phyloP scores from a whole-genome alignment of 2,797 vertebrate genomes.

The Sus cebifrons region DNA sequence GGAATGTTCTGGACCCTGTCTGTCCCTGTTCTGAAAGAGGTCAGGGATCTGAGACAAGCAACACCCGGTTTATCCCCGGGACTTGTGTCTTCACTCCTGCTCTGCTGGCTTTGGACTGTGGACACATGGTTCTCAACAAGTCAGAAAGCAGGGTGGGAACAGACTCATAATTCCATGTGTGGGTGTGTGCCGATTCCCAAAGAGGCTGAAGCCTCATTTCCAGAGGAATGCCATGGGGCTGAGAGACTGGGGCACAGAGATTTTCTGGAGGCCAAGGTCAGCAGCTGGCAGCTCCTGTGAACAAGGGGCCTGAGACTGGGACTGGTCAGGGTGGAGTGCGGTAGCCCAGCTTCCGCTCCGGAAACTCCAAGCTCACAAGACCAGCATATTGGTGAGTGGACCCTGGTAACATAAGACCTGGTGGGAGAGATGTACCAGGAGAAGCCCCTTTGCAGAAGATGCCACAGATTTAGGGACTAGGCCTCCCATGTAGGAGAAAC shows the following conservation, averaged over 20 bases:
- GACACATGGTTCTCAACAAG: background rate
- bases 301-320: background rate
- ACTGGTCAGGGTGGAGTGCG: background rate
- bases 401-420: background rate
- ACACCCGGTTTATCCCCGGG: background rate
- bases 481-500: background rate
- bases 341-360: background rate
- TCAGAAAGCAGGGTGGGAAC: background rate
- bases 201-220: background rate
- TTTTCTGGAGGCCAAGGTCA: background rate
- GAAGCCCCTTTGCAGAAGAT: background rate
- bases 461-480: background rate
- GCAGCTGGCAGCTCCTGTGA: background rate
- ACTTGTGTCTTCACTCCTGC: background rate
- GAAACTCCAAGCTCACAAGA: background rate
- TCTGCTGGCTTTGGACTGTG: background rate
- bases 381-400: background rate
- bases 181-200: background rate
- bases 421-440: conserved; percentile 74
- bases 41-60: conserved; percentile 48
- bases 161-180: background rate
- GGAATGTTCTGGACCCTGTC: conserved; percentile 74
- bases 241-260: background rate
- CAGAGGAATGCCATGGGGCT: background rate
- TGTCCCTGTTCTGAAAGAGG: conserved; percentile 40